These are phyloP conservation scores for Rachycentron canadum DNA, from an alignment of 2,797 vertebrate species.

Conservation along the genomic window DNA sequence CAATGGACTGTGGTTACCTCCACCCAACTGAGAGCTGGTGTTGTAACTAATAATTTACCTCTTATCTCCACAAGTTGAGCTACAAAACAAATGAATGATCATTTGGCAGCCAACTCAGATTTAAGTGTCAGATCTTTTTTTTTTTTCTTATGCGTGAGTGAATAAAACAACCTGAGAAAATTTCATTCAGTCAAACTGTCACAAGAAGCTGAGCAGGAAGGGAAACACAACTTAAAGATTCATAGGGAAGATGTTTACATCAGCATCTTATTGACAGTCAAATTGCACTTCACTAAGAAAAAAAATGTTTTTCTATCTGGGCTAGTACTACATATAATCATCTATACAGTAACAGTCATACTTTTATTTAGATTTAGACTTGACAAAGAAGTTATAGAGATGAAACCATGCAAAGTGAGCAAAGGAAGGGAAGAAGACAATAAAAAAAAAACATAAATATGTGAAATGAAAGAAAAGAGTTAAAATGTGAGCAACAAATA, in stretches of 20 bases:
- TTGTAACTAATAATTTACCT: background rate
- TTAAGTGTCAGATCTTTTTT: background rate
- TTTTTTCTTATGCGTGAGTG: background rate
- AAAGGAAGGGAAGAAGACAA: conserved; percentile 6
- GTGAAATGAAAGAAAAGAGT: conserved; percentile 24
- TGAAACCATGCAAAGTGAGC: conserved; percentile 47
- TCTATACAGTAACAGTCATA: conserved; percentile 50
- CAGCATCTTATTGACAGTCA: conserved; percentile 51
- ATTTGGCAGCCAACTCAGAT: conserved; percentile 4
- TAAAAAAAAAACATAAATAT: conserved; percentile 55
- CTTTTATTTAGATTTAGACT: conserved; percentile 31
- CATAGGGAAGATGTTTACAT: conserved; percentile 38
- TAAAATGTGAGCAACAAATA: conserved; percentile 58
- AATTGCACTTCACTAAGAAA: conserved; percentile 47
- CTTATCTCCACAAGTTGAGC: background rate
- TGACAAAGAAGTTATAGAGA: conserved; percentile 27
- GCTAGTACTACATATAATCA: conserved; percentile 22
- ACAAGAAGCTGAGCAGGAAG: conserved; percentile 41
- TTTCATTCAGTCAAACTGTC: conserved; percentile 38
- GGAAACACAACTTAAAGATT: background rate
- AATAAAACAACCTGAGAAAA: conserved; percentile 42
- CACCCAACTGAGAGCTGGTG: background rate
- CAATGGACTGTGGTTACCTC: background rate
- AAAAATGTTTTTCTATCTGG: conserved; percentile 13
- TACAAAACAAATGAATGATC: background rate